Base-by-base conservation (phyloP, 2,888 invertebrate genomes). In the Lycaena phlaeas region DNA sequence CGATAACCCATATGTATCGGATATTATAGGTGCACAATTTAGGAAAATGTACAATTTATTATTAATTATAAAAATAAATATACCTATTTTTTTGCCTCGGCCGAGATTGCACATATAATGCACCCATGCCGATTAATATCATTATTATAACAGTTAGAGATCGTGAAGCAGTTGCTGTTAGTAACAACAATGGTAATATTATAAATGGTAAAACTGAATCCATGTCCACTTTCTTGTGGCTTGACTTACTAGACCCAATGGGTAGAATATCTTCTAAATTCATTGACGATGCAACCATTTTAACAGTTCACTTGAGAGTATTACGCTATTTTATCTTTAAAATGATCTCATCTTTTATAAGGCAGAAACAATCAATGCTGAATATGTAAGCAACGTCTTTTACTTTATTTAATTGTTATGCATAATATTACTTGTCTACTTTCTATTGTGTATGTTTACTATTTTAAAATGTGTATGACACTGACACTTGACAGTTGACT, bases 71-170 rank as follows among this genome's bases (percentile, higher is more conserved):
- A 14, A 14, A 1, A 15, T 7, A 12, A 38, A n/a, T 27, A 15
- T 31, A 81, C 84, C 82, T 75, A 57, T 82, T 82, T 53, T 81
- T 81, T 46, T 77, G 70, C n/a, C 68, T 64, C 27, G 82, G 84
- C 45, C 84, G 66, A 12, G 78, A 73, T 34, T 71, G 60, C 1
- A 78, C 75, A 45, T 84, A 84, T 4, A 81, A 56, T 22, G 62
- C 74, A 22, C 72, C 78, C 84, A 84, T 84, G 26, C 58, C 71
- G 42, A 78, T 82, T 12, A 69, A 60, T 6, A 77, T 67, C 72
- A 84, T 76, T 11, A 77, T 52, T 40, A 69, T 62, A 28, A 76
- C 60, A 4, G 84, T 82, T 1, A 75, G 46, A 4, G 60, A 53
- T n/a, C 55, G 57, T 5, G 81, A 82, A 50, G 75, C 56, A 1